Evolutionary conservation across 2,113 vertebrate genomes (phyloP).

Genomic region (Rhagologus leucostigma): DNA sequence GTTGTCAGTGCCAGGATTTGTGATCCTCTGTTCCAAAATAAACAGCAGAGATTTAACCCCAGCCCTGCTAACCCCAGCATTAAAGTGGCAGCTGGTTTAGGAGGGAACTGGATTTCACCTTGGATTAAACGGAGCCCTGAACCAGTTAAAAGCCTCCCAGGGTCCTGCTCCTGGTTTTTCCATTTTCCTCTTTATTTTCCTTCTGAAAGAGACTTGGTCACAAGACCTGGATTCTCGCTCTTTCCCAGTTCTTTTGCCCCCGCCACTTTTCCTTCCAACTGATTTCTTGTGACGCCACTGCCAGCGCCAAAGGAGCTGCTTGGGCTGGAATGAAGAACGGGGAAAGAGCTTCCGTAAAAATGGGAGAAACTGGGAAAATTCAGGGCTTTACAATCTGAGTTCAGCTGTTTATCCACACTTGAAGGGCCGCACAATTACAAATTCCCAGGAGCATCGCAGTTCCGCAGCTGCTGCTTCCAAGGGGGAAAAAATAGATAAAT

Average conservation of each 20-base stretch:
- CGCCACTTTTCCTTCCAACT: background rate
- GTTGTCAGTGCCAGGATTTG: background rate
- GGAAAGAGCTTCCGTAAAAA: background rate
- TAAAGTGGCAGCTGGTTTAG: background rate
- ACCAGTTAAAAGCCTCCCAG: background rate
- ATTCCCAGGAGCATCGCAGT: no score
- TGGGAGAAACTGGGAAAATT: background rate
- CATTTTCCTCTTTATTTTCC: background rate
- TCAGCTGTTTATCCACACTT: background rate
- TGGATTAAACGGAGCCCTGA: background rate
- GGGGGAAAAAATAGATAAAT: rapidly evolving
- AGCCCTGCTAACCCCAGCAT: background rate
- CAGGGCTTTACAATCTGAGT: background rate
- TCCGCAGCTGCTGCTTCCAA: background rate
- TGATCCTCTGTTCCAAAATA: background rate
- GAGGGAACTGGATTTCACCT: background rate
- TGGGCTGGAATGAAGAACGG: background rate
- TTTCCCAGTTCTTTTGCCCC: background rate
- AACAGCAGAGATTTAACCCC: background rate
- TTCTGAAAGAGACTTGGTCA: background rate
- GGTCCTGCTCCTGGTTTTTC: background rate
- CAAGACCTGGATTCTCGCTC: background rate
- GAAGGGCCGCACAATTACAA: background rate
- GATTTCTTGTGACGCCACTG: background rate
- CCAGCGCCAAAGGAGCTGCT: background rate